Conservation (phyloP, 2,797 vertebrate genomes). For the Staurois parvus region DNA sequence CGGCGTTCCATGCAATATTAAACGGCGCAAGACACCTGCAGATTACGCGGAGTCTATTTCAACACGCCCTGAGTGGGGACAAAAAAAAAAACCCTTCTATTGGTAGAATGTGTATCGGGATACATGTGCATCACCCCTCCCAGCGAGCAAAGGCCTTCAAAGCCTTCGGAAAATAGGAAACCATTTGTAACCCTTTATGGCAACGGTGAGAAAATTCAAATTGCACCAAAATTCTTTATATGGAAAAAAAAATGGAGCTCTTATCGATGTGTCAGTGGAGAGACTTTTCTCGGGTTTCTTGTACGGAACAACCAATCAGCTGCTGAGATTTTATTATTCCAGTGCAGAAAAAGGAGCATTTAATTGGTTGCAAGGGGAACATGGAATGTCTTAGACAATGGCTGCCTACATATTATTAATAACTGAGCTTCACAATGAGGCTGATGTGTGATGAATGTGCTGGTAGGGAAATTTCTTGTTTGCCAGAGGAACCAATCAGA, state of each 20-base stretch:
- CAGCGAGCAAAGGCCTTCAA: slow-evolving; percentile 1
- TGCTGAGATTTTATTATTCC: too few relatives aligned
- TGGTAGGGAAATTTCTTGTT: neutral
- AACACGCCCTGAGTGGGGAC: slow-evolving; percentile 31
- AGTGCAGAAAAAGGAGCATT: neutral
- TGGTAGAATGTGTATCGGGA: slow-evolving; percentile 45
- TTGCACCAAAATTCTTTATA: neutral
- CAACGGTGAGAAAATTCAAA: neutral
- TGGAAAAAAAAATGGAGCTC: neutral
- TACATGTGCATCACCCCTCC: slow-evolving; percentile 46
- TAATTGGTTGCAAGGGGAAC: neutral
- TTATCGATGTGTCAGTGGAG: too few relatives aligned
- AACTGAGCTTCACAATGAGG: neutral
- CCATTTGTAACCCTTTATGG: slow-evolving; percentile 11
- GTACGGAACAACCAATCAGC: too few relatives aligned
- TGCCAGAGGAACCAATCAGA: neutral
- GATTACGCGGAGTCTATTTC: slow-evolving; percentile 67
- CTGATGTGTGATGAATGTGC: neutral
- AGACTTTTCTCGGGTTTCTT: too few relatives aligned
- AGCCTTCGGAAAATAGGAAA: neutral
- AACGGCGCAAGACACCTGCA: slow-evolving; percentile 74
- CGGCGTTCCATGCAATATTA: slow-evolving; percentile 85
- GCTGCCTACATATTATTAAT: neutral
- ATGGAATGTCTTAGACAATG: neutral
- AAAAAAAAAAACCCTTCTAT: slow-evolving; percentile 41